phyloP scores from a whole-genome alignment of 2,888 invertebrate genomes.

The Amblyjoppa fuscipennis region DNA sequence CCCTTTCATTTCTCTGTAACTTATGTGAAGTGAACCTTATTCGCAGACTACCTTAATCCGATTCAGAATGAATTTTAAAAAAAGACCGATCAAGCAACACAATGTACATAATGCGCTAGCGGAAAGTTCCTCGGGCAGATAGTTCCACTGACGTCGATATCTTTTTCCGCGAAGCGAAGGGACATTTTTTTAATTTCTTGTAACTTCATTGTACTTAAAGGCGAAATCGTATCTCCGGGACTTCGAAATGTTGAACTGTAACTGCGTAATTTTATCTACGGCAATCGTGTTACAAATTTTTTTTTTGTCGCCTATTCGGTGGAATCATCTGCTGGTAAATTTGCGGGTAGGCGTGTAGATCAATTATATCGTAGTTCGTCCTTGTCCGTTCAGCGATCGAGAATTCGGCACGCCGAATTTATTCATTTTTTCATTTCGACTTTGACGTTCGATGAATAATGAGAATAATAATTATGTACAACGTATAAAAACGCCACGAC shows the following conservation, averaged over 20 bases:
- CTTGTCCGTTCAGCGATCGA: not conserved
- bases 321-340: not conserved
- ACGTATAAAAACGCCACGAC: not conserved
- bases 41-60: not conserved
- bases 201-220: conserved; percentile 52
- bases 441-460: not conserved
- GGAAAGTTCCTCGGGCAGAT: conserved; percentile 27
- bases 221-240: not conserved
- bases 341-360: not conserved
- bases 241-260: not conserved
- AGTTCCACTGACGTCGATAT: conserved; percentile 37
- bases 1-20: too few species aligned
- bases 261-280: not conserved
- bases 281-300: not conserved
- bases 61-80: conserved; percentile 29
- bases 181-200: conserved; percentile 14
- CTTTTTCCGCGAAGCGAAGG: conserved; percentile 4
- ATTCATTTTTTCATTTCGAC: not conserved
- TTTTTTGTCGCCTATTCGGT: not conserved
- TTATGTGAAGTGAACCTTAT: too few species aligned
- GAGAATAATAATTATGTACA: not conserved
- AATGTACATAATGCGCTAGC: conserved; percentile 56
- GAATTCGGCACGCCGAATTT: not conserved
- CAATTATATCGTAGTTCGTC: not conserved
- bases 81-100: conserved; percentile 32